These are phyloP conservation scores for Artibeus jamaicensis DNA, from an alignment of 2,797 vertebrate genomes.

Conservation along the genomic window DNA sequence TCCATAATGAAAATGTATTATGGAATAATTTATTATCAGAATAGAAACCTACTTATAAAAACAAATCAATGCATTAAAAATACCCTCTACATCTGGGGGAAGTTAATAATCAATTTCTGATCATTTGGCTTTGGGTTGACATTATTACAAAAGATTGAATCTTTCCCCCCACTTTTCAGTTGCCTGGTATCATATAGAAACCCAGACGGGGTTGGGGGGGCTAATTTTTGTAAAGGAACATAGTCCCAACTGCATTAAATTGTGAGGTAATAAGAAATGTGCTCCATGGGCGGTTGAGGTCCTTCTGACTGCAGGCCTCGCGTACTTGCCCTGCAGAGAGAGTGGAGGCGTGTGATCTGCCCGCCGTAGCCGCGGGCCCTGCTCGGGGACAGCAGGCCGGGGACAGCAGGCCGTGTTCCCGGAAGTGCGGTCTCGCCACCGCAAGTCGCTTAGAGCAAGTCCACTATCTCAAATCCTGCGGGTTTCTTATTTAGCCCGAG, in stretches of 20 bases:
- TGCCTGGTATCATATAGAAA: not conserved
- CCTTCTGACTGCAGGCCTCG: not conserved
- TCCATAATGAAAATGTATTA: not conserved
- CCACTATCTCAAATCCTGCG: not conserved
- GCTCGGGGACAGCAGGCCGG: not conserved
- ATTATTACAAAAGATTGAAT: not conserved
- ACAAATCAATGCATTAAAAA: not conserved
- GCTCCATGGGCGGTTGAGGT: not conserved
- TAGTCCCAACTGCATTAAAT: not conserved
- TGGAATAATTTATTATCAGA: constrained; percentile 39
- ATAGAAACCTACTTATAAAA: constrained; percentile 1
- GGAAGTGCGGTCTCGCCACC: not conserved
- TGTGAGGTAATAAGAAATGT: not conserved
- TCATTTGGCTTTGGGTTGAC: not conserved
- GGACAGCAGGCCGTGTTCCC: not conserved
- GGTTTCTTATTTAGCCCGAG: constrained; percentile 37
- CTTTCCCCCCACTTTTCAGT: not conserved
- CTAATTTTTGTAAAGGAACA: constrained; percentile 11
- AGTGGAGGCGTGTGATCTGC: too few species aligned
- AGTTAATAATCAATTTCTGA: not conserved
- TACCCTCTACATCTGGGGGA: not conserved
- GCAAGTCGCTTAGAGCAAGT: not conserved
- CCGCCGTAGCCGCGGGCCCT: not conserved
- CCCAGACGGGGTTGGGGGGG: not conserved
- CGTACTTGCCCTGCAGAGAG: not conserved